phyloP scores from a whole-genome alignment of 2,888 invertebrate species.

The Pollenia angustigena region DNA sequence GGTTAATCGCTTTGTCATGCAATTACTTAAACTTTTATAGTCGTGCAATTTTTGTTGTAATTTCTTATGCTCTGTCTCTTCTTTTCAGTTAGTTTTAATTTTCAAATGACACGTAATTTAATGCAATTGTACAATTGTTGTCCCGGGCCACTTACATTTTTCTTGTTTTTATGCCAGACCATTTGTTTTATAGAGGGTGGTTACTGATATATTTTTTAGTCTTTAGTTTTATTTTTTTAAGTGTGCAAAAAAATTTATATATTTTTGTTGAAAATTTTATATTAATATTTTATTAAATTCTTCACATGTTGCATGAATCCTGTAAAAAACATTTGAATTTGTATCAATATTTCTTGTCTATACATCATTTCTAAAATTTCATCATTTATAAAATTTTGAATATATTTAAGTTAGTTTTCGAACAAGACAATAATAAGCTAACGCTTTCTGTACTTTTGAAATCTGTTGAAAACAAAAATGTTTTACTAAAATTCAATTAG shows the following conservation, averaged over 20 bases:
- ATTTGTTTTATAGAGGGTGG: slow-evolving; percentile 7
- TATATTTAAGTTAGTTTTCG: no score
- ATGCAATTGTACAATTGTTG: slow-evolving; percentile 49
- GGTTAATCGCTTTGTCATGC: slow-evolving; percentile 65
- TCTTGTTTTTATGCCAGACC: slow-evolving; percentile 16
- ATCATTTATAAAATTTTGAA: no score
- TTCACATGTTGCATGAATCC: no score
- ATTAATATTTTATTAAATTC: background rate
- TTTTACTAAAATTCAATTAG: no score
- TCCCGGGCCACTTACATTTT: slow-evolving; percentile 63
- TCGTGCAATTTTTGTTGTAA: slow-evolving; percentile 35
- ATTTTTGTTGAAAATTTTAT: no score
- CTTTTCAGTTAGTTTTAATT: slow-evolving; percentile 4
- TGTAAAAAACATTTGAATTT: no score
- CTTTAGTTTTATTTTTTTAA: slow-evolving; percentile 1
- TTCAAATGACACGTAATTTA: slow-evolving; percentile 59
- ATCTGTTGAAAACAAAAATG: no score
- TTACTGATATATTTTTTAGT: slow-evolving; percentile 1
- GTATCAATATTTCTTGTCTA: no score
- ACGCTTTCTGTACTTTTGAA: no score
- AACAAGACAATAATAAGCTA: no score
- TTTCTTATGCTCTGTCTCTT: slow-evolving; percentile 13
- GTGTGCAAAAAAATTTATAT: background rate
- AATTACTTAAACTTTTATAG: slow-evolving; percentile 46
- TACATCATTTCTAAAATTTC: no score